Evolutionary conservation across 2,113 vertebrate species (phyloP).

Genomic region (Polypterus senegalus): DNA sequence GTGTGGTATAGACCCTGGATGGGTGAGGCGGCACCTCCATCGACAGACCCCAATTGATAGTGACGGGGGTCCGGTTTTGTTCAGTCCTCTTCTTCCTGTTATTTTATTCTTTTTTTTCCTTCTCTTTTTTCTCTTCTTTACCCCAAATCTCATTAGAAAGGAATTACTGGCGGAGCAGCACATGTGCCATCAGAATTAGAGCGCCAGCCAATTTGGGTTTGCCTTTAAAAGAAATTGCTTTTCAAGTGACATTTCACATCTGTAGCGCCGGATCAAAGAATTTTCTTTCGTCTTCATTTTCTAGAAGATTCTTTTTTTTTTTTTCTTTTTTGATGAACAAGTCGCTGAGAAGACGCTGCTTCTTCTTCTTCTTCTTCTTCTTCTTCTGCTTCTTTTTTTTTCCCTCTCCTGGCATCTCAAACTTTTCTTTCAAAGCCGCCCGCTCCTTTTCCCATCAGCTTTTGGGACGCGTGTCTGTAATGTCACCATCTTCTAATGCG

Average conservation of each 20-base stretch:
- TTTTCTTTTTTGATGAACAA: constrained; percentile 6
- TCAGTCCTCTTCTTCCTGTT: constrained; percentile 7
- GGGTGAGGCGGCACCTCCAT: too few relatives aligned
- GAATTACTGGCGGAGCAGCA: constrained; percentile 43
- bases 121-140: constrained; percentile 29
- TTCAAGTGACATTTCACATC: constrained; percentile 30
- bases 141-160: constrained; percentile 57
- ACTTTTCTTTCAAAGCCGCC: constrained; percentile 16
- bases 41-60: too few relatives aligned
- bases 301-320: constrained; percentile 19
- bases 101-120: constrained; percentile 15
- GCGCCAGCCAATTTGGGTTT: constrained; percentile 54
- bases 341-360: constrained; percentile 16
- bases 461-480: too few relatives aligned
- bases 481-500: too few relatives aligned
- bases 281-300: constrained; percentile 11
- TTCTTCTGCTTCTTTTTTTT: constrained; percentile 10
- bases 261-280: constrained; percentile 42
- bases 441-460: not conserved
- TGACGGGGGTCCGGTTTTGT: not conserved
- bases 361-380: constrained; percentile 31
- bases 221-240: constrained; percentile 41
- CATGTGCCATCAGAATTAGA: constrained; percentile 34
- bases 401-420: constrained; percentile 16
- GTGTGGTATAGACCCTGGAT: too few relatives aligned